These are phyloP conservation scores for Pygmarrhopalites habei DNA, from an alignment of 1,140 invertebrate genomes.

Conservation along the genomic window DNA sequence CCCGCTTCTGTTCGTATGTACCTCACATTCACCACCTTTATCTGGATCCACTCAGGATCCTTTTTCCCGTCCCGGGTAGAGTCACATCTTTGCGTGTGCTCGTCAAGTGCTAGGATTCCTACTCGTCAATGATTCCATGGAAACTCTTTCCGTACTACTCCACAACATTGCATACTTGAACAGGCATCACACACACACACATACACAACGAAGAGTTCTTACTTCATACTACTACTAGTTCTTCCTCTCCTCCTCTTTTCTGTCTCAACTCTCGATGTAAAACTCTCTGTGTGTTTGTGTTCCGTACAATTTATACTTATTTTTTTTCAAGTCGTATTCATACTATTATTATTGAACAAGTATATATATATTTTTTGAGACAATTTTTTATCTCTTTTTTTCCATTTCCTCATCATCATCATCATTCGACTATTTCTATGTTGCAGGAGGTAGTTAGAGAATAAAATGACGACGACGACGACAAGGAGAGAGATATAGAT, in stretches of 20 bases:
- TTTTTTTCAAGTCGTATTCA: no score
- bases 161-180: conserved; percentile 33
- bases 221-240: background rate
- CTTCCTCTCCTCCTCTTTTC: conserved; percentile 1
- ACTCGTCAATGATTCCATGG: conserved; percentile 20
- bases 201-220: background rate
- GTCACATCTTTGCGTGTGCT: conserved; percentile 23
- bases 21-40: background rate
- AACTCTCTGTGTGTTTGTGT: no score
- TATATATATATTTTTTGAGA: no score
- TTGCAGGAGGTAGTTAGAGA: no score
- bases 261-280: background rate
- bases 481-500: no score
- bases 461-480: no score
- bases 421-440: no score
- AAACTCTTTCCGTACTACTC: conserved; percentile 16
- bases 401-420: no score
- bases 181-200: background rate
- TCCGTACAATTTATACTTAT: no score
- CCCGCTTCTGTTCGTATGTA: conserved; percentile 20
- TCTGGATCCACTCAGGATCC: conserved; percentile 19
- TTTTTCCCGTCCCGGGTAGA: conserved; percentile 8
- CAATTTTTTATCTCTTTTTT: no score
- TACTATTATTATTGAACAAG: no score
- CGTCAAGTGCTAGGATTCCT: conserved; percentile 4